phyloP scores from a whole-genome alignment of 2,113 vertebrate genomes.

The Erythrocercus mccallii region DNA sequence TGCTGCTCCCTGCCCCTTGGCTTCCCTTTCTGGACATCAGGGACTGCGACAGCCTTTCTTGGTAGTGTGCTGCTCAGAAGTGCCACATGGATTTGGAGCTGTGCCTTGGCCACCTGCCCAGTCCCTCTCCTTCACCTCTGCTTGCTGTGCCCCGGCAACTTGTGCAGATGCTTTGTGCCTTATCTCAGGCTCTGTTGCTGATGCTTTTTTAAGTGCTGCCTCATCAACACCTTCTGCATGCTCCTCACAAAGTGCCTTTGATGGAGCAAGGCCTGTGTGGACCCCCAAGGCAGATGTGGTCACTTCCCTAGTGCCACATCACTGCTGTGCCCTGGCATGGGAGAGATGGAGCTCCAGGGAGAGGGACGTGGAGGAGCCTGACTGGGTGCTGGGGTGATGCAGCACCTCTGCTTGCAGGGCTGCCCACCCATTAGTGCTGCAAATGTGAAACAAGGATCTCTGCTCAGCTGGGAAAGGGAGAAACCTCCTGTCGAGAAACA shows the following conservation, averaged over 20 bases:
- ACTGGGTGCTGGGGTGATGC: background rate
- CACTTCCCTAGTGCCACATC: background rate
- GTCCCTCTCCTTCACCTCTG: background rate
- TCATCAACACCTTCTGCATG: background rate
- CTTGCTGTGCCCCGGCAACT: fast-evolving
- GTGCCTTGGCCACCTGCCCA: background rate
- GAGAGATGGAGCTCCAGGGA: fast-evolving
- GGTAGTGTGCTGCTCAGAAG: background rate
- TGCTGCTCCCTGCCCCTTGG: background rate
- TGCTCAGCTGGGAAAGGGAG: background rate
- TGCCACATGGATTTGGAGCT: background rate
- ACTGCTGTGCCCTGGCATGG: fast-evolving
- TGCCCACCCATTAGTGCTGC: background rate
- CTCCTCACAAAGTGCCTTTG: background rate
- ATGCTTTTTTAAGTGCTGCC: background rate
- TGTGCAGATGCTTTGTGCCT: background rate
- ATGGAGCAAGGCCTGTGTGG: background rate
- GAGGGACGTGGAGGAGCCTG: background rate
- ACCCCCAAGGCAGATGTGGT: background rate
- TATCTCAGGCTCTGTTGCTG: background rate
- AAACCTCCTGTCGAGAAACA: background rate
- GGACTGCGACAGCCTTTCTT: background rate
- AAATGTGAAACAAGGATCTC: fast-evolving
- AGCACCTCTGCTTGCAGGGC: background rate
- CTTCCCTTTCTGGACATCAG: constrained; percentile 19